Evolutionary conservation across 2,797 vertebrate genomes (phyloP).

Genomic region (Molossus molossus): DNA sequence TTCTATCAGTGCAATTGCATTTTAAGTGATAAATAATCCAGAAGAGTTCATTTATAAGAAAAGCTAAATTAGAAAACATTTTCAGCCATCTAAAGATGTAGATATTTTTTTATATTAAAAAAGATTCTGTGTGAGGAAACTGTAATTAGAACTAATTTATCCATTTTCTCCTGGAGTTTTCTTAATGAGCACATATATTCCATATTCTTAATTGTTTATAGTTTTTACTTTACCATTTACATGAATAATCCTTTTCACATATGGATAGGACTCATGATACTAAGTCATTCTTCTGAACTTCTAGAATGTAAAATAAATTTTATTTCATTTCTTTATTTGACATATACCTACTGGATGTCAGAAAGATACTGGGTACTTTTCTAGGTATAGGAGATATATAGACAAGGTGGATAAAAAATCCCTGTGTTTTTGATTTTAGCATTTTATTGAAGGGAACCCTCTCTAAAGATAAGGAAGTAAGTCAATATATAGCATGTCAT

Average conservation of each 20-base stretch:
- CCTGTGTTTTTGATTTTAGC: not conserved
- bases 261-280: not conserved
- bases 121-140: slow-evolving; percentile 29
- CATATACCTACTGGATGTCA: not conserved
- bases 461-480: not conserved
- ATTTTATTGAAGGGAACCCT: not conserved
- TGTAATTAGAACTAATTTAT: slow-evolving; percentile 74
- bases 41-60: slow-evolving; percentile 68
- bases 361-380: slow-evolving; percentile 25
- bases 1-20: slow-evolving; percentile 64
- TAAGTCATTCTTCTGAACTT: slow-evolving; percentile 34
- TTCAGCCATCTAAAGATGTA: slow-evolving; percentile 53
- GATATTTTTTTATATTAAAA: slow-evolving; percentile 70
- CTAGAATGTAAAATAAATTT: slow-evolving; percentile 41
- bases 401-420: not conserved
- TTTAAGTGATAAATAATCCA: slow-evolving; percentile 76
- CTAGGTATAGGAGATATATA: not conserved
- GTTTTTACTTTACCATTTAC: slow-evolving; percentile 62
- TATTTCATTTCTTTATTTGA: slow-evolving; percentile 19
- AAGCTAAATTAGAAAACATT: slow-evolving; percentile 76
- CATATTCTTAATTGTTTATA: slow-evolving; percentile 62
- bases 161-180: slow-evolving; percentile 65
- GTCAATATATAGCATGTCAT: not conserved
- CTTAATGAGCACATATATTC: slow-evolving; percentile 37
- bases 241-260: slow-evolving; percentile 56